Conservation (phyloP, 2,113 vertebrate species). For the Alligator sinensis region DNA sequence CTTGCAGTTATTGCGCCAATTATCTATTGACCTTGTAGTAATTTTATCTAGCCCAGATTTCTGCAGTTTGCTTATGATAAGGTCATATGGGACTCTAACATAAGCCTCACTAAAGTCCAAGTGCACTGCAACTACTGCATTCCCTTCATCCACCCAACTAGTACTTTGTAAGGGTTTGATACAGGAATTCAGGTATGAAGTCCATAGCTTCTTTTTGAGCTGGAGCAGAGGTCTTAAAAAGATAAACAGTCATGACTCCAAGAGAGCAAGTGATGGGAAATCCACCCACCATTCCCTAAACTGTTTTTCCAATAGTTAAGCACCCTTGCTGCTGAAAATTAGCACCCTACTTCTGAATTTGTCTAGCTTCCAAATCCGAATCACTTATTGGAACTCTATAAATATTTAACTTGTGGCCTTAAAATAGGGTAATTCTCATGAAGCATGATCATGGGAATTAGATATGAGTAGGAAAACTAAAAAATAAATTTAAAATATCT, state of each 20-base stretch:
- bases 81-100: too few relatives aligned
- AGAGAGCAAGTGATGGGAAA: neutral
- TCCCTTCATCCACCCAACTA: too few relatives aligned
- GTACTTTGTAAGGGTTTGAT: too few relatives aligned
- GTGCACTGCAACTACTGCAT: too few relatives aligned
- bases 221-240: neutral
- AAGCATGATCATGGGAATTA: constrained; percentile 14
- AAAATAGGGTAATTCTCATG: neutral
- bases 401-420: neutral
- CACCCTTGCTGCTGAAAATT: neutral
- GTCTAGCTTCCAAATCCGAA: neutral
- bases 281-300: neutral
- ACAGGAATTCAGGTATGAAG: neutral
- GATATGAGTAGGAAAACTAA: neutral
- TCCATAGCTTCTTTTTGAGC: neutral
- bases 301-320: neutral
- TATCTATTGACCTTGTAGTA: too few relatives aligned
- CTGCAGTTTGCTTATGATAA: too few relatives aligned
- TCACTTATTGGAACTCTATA: neutral
- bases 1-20: too few relatives aligned
- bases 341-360: neutral
- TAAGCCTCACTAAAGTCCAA: too few relatives aligned
- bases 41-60: too few relatives aligned
- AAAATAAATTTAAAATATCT: too few relatives aligned
- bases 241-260: neutral